Evolutionary conservation across 2,113 vertebrate species (phyloP), one percentile per base, ranked within the genome.

Genomic region (Tapirus terrestris): DNA sequence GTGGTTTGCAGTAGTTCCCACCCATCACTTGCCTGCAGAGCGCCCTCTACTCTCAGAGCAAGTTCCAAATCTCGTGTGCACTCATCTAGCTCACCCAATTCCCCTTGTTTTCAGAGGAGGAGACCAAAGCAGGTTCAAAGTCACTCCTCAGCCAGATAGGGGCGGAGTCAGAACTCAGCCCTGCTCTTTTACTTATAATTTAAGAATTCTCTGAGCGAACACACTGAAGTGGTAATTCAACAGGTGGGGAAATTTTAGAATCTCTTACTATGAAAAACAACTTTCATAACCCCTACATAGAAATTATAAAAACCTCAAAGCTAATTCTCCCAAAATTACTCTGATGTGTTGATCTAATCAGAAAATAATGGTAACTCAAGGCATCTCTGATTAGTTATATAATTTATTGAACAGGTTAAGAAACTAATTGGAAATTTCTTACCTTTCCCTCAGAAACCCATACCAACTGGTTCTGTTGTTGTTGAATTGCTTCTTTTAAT

Each of bases 381-480:
- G 81, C 48, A 56, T 91, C 82, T 82, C 31, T 60, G 65, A 39
- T 53, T 53, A 60, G 76, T 16, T 76, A 39, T 8, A 2, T 17
- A 45, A 86, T 51, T 48, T 73, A 85, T 2, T 21, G 8, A 95
- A 75, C 16, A 9, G 5, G 45, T 80, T 43, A 72, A 72, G 67
- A 70, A 73, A 33, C 0, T 1, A 33, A 45, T 0, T 36, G 31
- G 56, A 76, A 58, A 29, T 5, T 65, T 94, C 99, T 99, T 99
- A 99, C 99, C 99, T 99, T 99, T 98, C 99, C 99, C 98, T 99
- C 99, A 14, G 99, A 99, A 98, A 99, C 99, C 99, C 99, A 99
- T 60, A 99, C 99, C 96, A 99, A 96, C 97, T 99, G 99, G 97
- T 99, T 99, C 98, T 99, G 99, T 83, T 99, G 99, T 20, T 99